Percentiles rank a stretch among this genome's conserved stretches.
Evolutionary conservation across 2,888 invertebrate genomes (phyloP).

Genomic region (Falcaria lacertinaria): DNA sequence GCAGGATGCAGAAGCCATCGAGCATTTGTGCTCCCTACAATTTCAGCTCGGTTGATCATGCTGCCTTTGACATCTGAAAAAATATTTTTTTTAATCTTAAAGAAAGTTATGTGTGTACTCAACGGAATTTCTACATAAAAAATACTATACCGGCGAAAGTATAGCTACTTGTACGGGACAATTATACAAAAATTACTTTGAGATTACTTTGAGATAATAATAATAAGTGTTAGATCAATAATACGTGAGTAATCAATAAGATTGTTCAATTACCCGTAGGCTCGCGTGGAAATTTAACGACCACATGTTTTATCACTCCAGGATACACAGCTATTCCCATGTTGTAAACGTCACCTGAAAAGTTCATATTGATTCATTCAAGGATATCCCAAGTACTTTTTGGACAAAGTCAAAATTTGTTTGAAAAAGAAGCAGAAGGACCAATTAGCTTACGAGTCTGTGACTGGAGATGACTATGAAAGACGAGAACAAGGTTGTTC

Average conservation of each 20-base stretch:
- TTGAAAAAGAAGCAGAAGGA: no score
- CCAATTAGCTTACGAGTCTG: no score
- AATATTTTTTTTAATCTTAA: neutral
- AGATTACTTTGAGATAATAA: no score
- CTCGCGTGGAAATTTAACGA: conserved; percentile 83
- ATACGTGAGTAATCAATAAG: neutral
- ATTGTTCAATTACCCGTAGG: conserved; percentile 55
- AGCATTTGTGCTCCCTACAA: conserved; percentile 85
- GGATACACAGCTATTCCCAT: conserved; percentile 87
- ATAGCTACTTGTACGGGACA: no score
- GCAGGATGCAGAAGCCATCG: conserved; percentile 90
- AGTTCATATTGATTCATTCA: neutral
- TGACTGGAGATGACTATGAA: no score
- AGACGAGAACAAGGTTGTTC: conserved; percentile 2
- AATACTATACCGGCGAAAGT: no score
- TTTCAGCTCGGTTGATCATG: conserved; percentile 84
- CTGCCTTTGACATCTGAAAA: conserved; percentile 46
- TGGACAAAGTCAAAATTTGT: no score
- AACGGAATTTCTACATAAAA: no score
- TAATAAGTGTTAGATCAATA: no score
- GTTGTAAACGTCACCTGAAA: conserved; percentile 85
- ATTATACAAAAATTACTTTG: no score
- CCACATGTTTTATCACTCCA: conserved; percentile 83
- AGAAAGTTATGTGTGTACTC: no score
- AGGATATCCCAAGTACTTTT: no score